phyloP scores from a whole-genome alignment of 2,888 invertebrate species.

The Zaprionus bogoriensis region DNA sequence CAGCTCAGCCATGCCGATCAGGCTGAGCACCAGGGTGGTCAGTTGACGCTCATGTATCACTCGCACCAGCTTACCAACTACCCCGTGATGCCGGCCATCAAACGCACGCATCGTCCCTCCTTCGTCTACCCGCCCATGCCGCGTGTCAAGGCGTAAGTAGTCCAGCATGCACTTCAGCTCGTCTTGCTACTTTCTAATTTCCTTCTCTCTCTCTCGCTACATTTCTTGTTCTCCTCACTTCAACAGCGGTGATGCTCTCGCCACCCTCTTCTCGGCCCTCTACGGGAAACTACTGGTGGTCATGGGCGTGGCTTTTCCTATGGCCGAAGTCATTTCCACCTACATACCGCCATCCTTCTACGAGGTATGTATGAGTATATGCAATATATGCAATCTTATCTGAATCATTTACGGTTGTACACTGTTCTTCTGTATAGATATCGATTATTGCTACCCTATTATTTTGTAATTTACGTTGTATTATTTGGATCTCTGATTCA shows the following conservation, averaged over 20 bases:
- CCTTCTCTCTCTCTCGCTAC: not conserved
- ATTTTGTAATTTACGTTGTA: no score
- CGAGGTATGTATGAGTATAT: conserved; percentile 86
- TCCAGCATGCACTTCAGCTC: no score
- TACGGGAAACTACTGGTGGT: conserved; percentile 97
- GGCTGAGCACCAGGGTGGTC: conserved; percentile 75
- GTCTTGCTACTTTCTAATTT: not conserved
- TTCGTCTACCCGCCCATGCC: conserved; percentile 82
- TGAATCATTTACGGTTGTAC: no score
- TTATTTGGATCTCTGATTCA: no score
- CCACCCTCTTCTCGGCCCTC: conserved; percentile 94
- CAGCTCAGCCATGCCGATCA: conserved; percentile 61
- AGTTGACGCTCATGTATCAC: conserved; percentile 82
- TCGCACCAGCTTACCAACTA: conserved; percentile 82
- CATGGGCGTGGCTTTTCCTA: conserved; percentile 97
- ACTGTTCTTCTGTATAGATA: no score
- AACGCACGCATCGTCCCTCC: conserved; percentile 82
- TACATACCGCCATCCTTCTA: conserved; percentile 97
- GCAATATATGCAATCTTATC: no score
- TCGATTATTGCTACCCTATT: no score
- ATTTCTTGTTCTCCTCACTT: not conserved
- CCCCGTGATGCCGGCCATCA: conserved; percentile 82
- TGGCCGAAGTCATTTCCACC: conserved; percentile 97
- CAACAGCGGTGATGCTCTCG: conserved; percentile 91
- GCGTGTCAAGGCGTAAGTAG: conserved; percentile 82